These are phyloP conservation scores for Dromaius novaehollandiae DNA, from an alignment of 2,113 vertebrate species.

Conservation along the genomic window DNA sequence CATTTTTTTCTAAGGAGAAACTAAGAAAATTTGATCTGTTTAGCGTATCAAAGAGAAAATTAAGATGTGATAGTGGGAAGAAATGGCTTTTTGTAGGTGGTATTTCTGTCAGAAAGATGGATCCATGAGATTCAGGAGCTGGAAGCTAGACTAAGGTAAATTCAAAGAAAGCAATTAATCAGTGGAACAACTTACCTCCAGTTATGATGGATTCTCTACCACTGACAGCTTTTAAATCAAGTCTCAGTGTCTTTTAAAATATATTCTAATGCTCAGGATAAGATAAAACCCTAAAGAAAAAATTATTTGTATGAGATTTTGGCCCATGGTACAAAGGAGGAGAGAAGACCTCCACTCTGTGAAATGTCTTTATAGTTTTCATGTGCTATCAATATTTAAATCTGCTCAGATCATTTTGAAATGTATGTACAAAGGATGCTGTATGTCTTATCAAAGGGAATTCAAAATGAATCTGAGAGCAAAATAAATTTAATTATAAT, in stretches of 20 bases:
- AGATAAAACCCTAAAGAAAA: background rate
- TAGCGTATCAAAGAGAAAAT: slow-evolving; percentile 6
- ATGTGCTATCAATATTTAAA: background rate
- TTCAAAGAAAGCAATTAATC: slow-evolving; percentile 9
- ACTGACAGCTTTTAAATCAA: background rate
- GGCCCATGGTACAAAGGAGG: background rate
- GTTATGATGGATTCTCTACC: background rate
- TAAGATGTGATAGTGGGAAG: background rate
- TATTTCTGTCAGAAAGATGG: slow-evolving; percentile 15
- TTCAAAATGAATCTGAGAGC: background rate
- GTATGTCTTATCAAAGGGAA: background rate
- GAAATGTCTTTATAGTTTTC: background rate
- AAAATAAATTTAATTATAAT: background rate
- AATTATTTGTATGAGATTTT: background rate
- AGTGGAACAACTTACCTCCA: background rate
- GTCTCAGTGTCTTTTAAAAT: background rate
- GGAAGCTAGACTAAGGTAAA: slow-evolving; percentile 1
- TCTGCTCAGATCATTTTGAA: background rate
- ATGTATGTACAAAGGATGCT: background rate
- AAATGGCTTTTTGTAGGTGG: slow-evolving; percentile 4
- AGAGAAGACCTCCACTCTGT: background rate
- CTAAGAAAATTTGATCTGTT: background rate
- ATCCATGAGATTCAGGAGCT: background rate
- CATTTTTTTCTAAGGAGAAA: background rate
- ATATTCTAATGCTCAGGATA: background rate